Conservation (phyloP, 2,797 vertebrate species). For the Leucoraja ocellata region DNA sequence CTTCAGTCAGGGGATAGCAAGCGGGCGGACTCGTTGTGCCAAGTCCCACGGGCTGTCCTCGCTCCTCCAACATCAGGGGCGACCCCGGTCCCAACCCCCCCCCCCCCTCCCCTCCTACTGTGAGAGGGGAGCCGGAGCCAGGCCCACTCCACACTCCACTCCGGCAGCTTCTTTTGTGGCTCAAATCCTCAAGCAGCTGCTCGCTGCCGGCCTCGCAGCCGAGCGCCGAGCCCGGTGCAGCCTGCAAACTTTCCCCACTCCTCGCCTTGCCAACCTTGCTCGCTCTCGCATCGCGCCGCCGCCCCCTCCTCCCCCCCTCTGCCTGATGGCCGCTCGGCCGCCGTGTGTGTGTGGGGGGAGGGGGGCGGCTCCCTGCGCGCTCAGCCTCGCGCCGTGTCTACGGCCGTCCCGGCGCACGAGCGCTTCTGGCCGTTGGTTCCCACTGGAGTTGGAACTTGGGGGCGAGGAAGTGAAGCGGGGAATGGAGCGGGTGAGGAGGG, state of each 20-base stretch:
- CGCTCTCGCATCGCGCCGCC: neutral
- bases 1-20: neutral
- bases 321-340: too few relatives aligned
- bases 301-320: too few relatives aligned
- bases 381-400: neutral
- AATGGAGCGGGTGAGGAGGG: conserved; percentile 45
- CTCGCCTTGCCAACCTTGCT: neutral
- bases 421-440: neutral
- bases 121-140: neutral
- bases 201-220: neutral
- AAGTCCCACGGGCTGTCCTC: neutral
- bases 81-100: neutral
- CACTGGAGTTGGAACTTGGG: conserved; percentile 41
- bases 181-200: conserved; percentile 1
- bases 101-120: neutral
- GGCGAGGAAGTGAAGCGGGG: neutral
- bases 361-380: neutral
- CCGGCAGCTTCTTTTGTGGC: neutral
- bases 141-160: neutral
- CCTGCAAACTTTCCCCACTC: conserved; percentile 12
- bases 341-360: neutral
- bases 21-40: neutral
- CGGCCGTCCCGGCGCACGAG: neutral
- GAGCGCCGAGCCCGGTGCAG: neutral
- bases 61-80: neutral